Evolutionary conservation across 2,888 invertebrate genomes (phyloP).

Genomic region (Artemia sinica): DNA sequence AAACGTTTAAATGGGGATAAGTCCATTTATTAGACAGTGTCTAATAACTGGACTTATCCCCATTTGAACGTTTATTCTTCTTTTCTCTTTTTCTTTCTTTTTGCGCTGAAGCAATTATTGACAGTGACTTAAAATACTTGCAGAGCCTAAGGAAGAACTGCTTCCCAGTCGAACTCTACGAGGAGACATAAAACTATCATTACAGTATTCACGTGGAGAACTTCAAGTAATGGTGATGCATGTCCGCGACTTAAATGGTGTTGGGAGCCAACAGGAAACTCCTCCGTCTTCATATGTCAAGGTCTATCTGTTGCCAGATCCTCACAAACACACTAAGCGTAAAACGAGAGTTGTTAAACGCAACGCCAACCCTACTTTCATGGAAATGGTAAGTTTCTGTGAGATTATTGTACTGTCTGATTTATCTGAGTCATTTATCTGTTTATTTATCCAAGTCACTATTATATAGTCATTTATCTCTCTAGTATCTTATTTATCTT

Average conservation of each 20-base stretch:
- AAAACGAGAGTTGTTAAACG: conserved; percentile 85
- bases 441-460: too few relatives aligned
- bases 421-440: too few relatives aligned
- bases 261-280: conserved; percentile 31
- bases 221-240: conserved; percentile 72
- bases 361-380: conserved; percentile 88
- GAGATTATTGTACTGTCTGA: too few relatives aligned
- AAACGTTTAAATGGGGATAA: too few relatives aligned
- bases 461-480: too few relatives aligned
- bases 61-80: too few relatives aligned
- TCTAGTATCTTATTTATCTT: too few relatives aligned
- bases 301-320: conserved; percentile 81
- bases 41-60: too few relatives aligned
- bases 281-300: conserved; percentile 79
- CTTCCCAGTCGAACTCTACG: conserved; percentile 28
- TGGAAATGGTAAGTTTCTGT: conserved; percentile 63
- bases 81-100: too few relatives aligned
- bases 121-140: conserved; percentile 22
- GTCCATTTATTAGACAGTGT: too few relatives aligned
- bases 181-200: conserved; percentile 58
- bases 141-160: conserved; percentile 26
- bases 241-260: conserved; percentile 58
- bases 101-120: too few relatives aligned
- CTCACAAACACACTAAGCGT: conserved; percentile 74
- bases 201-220: conserved; percentile 54